Conservation (phyloP, 1,140 invertebrate species). For the Manduca sexta region DNA sequence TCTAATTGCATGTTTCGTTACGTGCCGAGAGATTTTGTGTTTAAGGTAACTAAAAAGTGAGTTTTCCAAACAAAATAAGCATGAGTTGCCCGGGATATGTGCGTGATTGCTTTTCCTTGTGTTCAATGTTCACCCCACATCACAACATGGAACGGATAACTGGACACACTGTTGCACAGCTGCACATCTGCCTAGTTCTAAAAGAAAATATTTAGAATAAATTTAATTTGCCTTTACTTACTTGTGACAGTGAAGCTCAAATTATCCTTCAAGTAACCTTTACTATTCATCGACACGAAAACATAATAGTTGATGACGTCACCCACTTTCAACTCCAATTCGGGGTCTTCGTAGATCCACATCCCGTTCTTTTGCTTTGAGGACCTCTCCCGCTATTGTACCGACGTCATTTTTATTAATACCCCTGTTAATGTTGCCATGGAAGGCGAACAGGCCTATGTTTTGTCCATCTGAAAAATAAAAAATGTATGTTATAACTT, state of each 20-base stretch:
- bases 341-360: conserved; percentile 44
- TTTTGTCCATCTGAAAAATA: conserved; percentile 36
- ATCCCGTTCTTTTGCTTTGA: conserved; percentile 25
- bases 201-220: too few relatives aligned
- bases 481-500: not conserved
- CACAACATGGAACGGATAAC: too few relatives aligned
- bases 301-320: conserved; percentile 67
- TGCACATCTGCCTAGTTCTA: too few relatives aligned
- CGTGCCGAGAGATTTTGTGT: too few relatives aligned
- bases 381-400: conserved; percentile 27
- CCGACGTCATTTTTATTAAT: conserved; percentile 30
- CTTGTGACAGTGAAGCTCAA: conserved; percentile 23
- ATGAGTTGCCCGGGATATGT: too few relatives aligned
- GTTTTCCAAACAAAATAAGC: too few relatives aligned
- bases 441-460: conserved; percentile 46
- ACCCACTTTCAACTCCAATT: conserved; percentile 34
- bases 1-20: too few relatives aligned
- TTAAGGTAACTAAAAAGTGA: too few relatives aligned
- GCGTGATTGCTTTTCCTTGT: too few relatives aligned
- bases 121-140: too few relatives aligned
- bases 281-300: conserved; percentile 35
- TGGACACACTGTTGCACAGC: too few relatives aligned
- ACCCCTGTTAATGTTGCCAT: conserved; percentile 48
- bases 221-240: conserved; percentile 16
- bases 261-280: conserved; percentile 29